phyloP scores from a whole-genome alignment of 1,140 invertebrate species.

The Holcopasites calliopsidis region DNA sequence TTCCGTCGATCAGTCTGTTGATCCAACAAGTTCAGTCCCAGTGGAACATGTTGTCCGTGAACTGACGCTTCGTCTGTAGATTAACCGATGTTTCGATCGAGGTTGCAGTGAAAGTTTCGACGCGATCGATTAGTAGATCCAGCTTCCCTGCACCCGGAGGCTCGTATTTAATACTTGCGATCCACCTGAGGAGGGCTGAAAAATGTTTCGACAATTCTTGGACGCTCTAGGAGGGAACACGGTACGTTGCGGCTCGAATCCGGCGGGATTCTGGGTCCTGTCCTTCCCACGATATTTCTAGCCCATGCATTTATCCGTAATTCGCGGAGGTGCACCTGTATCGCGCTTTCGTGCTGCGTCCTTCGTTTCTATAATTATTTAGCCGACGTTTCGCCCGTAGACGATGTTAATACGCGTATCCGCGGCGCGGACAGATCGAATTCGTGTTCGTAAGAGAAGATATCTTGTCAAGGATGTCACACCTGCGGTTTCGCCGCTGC shows the following conservation, averaged over 20 bases:
- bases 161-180: not conserved
- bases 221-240: constrained; percentile 57
- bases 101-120: not conserved
- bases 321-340: not conserved
- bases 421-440: constrained; percentile 30
- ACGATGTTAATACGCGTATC: not conserved
- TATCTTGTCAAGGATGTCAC: constrained; percentile 36
- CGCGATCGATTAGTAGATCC: not conserved
- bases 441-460: constrained; percentile 38
- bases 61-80: not conserved
- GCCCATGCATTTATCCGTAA: not conserved
- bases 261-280: not conserved
- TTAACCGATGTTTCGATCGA: not conserved
- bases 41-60: not conserved
- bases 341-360: constrained; percentile 3
- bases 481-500: constrained; percentile 11
- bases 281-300: not conserved
- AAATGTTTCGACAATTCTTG: constrained; percentile 59
- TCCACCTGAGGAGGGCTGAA: not conserved
- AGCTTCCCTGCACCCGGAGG: too few species aligned
- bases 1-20: constrained; percentile 29
- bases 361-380: constrained; percentile 54
- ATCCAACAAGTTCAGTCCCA: not conserved
- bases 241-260: constrained; percentile 42
- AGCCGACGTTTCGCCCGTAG: constrained; percentile 3